Conservation (phyloP, 2,888 invertebrate species). For the Polydrusus pterygomalis region DNA sequence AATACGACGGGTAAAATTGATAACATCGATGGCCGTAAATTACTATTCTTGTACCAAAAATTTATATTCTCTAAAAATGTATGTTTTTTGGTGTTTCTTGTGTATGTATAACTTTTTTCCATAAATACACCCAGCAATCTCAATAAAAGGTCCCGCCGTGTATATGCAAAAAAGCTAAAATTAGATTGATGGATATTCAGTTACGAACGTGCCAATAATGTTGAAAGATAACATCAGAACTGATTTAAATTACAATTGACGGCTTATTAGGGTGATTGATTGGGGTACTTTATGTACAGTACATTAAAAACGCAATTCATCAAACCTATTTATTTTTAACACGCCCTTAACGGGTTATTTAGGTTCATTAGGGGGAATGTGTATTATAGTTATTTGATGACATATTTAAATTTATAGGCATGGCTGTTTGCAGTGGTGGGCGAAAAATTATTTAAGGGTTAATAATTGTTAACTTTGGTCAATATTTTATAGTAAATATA, state of each 20-base stretch:
- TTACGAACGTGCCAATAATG: slow-evolving; percentile 29
- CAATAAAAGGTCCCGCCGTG: background rate
- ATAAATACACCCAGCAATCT: background rate
- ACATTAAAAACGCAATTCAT: slow-evolving; percentile 44
- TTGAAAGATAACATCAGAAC: slow-evolving; percentile 26
- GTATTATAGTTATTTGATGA: slow-evolving; percentile 3
- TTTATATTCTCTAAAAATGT: too few relatives aligned
- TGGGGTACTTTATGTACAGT: slow-evolving; percentile 16
- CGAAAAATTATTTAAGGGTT: too few relatives aligned
- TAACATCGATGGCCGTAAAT: too few relatives aligned
- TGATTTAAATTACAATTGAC: slow-evolving; percentile 39
- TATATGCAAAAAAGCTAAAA: slow-evolving; percentile 9
- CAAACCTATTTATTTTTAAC: slow-evolving; percentile 36
- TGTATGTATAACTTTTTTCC: too few relatives aligned
- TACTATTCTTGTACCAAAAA: too few relatives aligned
- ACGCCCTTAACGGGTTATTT: slow-evolving; percentile 18
- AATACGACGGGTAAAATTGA: too few relatives aligned
- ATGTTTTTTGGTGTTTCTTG: too few relatives aligned
- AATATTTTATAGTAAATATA: too few relatives aligned
- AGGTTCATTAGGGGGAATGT: background rate
- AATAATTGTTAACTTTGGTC: too few relatives aligned
- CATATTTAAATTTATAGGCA: slow-evolving; percentile 1
- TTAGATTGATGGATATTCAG: slow-evolving; percentile 25
- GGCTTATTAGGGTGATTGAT: slow-evolving; percentile 45
- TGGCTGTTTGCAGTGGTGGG: too few relatives aligned